These are phyloP conservation scores for Corythoichthys haematopterus DNA, from an alignment of 2,113 vertebrate genomes.

Conservation along the genomic window DNA sequence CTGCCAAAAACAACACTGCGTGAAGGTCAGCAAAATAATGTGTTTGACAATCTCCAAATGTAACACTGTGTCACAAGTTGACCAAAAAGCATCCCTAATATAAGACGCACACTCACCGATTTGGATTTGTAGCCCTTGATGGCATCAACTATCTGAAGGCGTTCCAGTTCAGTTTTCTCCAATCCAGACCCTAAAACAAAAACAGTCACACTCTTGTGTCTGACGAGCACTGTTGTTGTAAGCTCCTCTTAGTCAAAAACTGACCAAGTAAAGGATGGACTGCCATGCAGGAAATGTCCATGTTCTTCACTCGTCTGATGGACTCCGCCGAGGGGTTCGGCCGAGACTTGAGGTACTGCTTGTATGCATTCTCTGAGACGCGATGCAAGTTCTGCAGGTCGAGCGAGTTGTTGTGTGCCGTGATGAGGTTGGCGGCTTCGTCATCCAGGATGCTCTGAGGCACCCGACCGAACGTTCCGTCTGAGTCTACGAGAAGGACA, in stretches of 20 bases:
- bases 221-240: not conserved
- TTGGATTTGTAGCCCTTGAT: slow-evolving; percentile 86
- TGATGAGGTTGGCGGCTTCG: slow-evolving; percentile 77
- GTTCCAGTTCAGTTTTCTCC: slow-evolving; percentile 79
- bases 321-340: slow-evolving; percentile 84
- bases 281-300: slow-evolving; percentile 75
- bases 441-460: slow-evolving; percentile 90
- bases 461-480: slow-evolving; percentile 81
- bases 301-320: slow-evolving; percentile 83
- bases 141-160: slow-evolving; percentile 82
- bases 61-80: not conserved
- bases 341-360: slow-evolving; percentile 88
- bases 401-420: slow-evolving; percentile 70
- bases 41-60: no score
- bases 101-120: slow-evolving; percentile 70
- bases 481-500: slow-evolving; percentile 34
- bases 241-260: slow-evolving; percentile 28
- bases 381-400: slow-evolving; percentile 80
- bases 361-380: slow-evolving; percentile 82
- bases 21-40: no score
- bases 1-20: no score
- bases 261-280: slow-evolving; percentile 88
- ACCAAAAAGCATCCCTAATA: not conserved
- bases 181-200: slow-evolving; percentile 74
- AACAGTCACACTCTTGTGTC: not conserved